phyloP scores from a whole-genome alignment of 2,888 invertebrate genomes.

The Acrocera orbiculus region DNA sequence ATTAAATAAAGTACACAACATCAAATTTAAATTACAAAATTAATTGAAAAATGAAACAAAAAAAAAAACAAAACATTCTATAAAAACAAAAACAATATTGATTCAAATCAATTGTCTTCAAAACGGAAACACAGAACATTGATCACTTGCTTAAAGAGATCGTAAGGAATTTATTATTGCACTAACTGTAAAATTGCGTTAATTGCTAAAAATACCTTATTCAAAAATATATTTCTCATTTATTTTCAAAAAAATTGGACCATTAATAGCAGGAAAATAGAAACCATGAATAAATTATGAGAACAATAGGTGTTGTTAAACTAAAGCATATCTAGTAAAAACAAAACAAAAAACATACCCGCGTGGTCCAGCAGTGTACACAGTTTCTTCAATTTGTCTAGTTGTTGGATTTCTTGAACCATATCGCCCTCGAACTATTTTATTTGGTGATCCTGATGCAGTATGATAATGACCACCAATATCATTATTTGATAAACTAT shows the following conservation, averaged over 20 bases:
- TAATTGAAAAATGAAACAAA: conserved; percentile 3
- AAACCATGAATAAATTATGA: too few species aligned
- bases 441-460: conserved; percentile 43
- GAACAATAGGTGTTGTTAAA: too few species aligned
- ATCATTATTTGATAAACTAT: conserved; percentile 40
- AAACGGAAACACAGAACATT: conserved; percentile 15
- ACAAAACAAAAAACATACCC: conserved; percentile 34
- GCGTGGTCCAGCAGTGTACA: conserved; percentile 59
- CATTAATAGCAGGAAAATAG: too few species aligned
- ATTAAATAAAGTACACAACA: not conserved
- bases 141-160: conserved; percentile 12
- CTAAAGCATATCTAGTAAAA: conserved; percentile 2
- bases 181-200: conserved; percentile 1
- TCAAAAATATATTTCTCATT: too few species aligned
- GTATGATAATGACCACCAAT: conserved; percentile 52
- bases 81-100: conserved; percentile 3
- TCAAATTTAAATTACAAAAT: conserved; percentile 1
- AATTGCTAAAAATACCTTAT: conserved; percentile 2
- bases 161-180: conserved; percentile 7
- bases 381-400: conserved; percentile 48
- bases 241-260: too few species aligned
- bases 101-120: not conserved
- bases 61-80: not conserved
- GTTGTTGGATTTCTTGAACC: conserved; percentile 55
- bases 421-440: conserved; percentile 52